phyloP scores from a whole-genome alignment of 2,888 invertebrate species.

The Acanthoscelides obtectus region DNA sequence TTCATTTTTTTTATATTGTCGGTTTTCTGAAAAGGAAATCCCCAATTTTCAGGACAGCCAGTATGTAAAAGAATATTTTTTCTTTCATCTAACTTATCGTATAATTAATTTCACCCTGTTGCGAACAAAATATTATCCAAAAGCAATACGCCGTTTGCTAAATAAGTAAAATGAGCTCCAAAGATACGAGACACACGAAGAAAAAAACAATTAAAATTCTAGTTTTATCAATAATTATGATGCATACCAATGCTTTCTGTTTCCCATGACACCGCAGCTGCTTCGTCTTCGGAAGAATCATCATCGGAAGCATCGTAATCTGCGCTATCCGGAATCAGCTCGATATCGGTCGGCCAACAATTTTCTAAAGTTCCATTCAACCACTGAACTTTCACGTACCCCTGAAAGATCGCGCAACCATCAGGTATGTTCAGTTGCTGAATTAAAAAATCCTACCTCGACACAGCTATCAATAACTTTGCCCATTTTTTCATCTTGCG shows the following conservation, averaged over 20 bases:
- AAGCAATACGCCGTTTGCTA: no score
- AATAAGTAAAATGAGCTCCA: no score
- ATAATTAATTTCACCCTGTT: no score
- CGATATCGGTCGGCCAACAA: conserved; percentile 81
- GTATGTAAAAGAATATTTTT: no score
- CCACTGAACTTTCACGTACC: conserved; percentile 88
- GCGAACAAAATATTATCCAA: no score
- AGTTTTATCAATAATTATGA: no score
- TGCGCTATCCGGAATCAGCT: conserved; percentile 69
- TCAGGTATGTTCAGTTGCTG: neutral
- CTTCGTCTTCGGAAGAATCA: conserved; percentile 29
- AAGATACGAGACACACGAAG: no score
- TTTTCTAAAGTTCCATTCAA: conserved; percentile 78
- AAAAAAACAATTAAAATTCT: no score
- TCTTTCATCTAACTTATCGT: no score
- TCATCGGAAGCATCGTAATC: conserved; percentile 68
- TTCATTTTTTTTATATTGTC: no score
- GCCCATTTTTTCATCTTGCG: conserved; percentile 51
- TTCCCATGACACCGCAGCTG: conserved; percentile 63
- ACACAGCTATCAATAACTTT: conserved; percentile 87
- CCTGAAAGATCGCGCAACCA: conserved; percentile 42
- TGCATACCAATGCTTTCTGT: conserved; percentile 60
- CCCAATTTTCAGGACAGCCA: no score
- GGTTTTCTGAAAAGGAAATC: no score
- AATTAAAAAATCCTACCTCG: conserved; percentile 43